phyloP scores from a whole-genome alignment of 2,888 invertebrate genomes.

The Stenodema calcarata region DNA sequence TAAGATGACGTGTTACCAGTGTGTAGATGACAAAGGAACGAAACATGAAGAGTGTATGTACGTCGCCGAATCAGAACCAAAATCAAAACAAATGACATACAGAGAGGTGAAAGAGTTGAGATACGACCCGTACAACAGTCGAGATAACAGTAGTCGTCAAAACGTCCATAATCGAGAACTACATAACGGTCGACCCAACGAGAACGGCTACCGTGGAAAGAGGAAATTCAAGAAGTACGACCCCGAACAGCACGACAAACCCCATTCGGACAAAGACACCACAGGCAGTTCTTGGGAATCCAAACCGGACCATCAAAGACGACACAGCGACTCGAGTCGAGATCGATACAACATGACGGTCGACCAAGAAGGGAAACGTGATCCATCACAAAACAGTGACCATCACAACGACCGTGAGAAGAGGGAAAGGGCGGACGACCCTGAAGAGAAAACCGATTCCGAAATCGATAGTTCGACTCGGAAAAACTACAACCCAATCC shows the following conservation, averaged over 20 bases:
- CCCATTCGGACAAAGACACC: neutral
- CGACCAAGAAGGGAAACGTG: neutral
- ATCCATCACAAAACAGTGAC: neutral
- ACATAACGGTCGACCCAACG: neutral
- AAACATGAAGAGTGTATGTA: constrained; percentile 83
- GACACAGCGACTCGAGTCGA: constrained; percentile 54
- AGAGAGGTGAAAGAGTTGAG: constrained; percentile 61
- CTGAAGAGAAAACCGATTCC: constrained; percentile 57
- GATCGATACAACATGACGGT: neutral
- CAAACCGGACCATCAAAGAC: constrained; percentile 51
- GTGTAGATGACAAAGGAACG: constrained; percentile 72
- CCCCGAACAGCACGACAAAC: constrained; percentile 41
- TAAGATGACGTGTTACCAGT: constrained; percentile 79
- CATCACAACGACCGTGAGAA: neutral
- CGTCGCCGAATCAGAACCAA: constrained; percentile 73
- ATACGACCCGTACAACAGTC: neutral
- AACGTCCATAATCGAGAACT: neutral
- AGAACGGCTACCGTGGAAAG: constrained; percentile 24
- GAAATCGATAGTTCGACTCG: constrained; percentile 50
- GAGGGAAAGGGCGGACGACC: neutral
- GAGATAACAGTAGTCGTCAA: neutral
- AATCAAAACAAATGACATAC: constrained; percentile 71
- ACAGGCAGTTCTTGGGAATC: neutral
- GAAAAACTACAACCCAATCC: constrained; percentile 58
- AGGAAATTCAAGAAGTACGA: constrained; percentile 52